Evolutionary conservation across 2,888 invertebrate species (phyloP).

Genomic region (Perdita meconis): DNA sequence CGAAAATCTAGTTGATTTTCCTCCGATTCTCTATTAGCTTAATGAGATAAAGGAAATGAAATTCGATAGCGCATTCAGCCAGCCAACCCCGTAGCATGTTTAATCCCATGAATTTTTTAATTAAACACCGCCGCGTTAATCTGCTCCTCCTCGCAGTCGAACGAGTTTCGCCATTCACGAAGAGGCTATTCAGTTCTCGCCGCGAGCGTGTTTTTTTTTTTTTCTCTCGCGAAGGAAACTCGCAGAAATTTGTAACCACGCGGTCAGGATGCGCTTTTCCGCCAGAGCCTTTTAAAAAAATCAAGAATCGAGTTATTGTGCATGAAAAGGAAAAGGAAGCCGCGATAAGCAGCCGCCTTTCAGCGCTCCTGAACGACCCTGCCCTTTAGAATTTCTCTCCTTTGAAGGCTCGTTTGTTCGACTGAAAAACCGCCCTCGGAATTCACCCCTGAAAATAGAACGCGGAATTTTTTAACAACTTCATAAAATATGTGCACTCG

Average conservation of each 20-base stretch:
- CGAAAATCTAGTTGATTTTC: too few species aligned
- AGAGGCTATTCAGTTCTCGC: background rate
- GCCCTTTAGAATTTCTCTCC: slow-evolving; percentile 16
- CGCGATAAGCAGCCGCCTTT: slow-evolving; percentile 31
- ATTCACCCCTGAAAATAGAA: background rate
- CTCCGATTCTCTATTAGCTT: too few species aligned
- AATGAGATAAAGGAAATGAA: background rate
- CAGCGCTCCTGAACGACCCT: slow-evolving; percentile 13
- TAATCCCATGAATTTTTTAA: slow-evolving; percentile 22
- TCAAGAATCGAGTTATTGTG: slow-evolving; percentile 46
- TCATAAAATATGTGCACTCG: background rate
- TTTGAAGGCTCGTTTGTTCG: slow-evolving; percentile 17
- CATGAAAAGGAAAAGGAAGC: slow-evolving; percentile 3
- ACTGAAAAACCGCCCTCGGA: background rate
- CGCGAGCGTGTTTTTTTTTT: too few species aligned
- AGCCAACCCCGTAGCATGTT: background rate
- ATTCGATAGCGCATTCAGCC: background rate
- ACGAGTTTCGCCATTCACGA: slow-evolving; percentile 23
- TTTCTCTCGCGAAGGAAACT: background rate
- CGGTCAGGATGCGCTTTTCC: slow-evolving; percentile 39
- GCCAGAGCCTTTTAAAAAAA: slow-evolving; percentile 37
- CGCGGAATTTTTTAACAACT: slow-evolving; percentile 3
- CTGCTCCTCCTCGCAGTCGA: background rate
- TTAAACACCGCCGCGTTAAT: slow-evolving; percentile 35
- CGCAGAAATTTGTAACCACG: slow-evolving; percentile 38